phyloP scores from a whole-genome alignment of 1,140 invertebrate species.

The Saxidomus purpurata region DNA sequence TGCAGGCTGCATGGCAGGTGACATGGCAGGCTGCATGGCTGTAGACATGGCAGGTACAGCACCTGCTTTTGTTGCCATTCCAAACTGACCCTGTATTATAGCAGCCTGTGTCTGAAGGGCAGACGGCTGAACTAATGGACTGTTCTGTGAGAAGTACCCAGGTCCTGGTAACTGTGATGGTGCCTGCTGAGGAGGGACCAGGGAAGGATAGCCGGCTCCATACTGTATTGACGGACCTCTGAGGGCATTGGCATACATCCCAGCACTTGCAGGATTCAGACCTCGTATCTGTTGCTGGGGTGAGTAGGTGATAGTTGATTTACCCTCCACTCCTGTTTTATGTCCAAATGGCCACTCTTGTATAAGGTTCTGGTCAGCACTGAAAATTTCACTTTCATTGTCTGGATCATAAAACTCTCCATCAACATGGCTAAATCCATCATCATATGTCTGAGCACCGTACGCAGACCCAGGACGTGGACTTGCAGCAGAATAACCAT shows the following conservation, averaged over 20 bases:
- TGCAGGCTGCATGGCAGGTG: conserved; percentile 44
- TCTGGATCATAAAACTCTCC: conserved; percentile 77
- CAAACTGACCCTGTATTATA: conserved; percentile 19
- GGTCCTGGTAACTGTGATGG: conserved; percentile 70
- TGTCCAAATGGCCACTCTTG: conserved; percentile 79
- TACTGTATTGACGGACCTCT: conserved; percentile 82
- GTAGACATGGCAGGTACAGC: conserved; percentile 8
- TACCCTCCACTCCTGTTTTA: conserved; percentile 74
- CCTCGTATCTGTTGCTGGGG: conserved; percentile 61
- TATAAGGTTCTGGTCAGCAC: conserved; percentile 71
- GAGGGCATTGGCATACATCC: conserved; percentile 80
- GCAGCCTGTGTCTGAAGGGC: not conserved
- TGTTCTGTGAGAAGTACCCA: conserved; percentile 77
- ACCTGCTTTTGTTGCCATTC: conserved; percentile 43
- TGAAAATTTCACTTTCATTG: conserved; percentile 58
- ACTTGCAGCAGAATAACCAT: conserved; percentile 42
- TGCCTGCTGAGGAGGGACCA: conserved; percentile 40
- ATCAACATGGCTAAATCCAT: conserved; percentile 76
- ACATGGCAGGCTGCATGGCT: conserved; percentile 22
- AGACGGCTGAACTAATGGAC: conserved; percentile 13
- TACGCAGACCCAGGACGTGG: conserved; percentile 57
- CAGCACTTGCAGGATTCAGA: conserved; percentile 72
- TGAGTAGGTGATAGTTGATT: conserved; percentile 76
- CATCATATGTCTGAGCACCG: conserved; percentile 69
- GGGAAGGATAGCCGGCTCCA: conserved; percentile 46